phyloP scores from a whole-genome alignment of 2,888 invertebrate genomes.

The Lepidochrysops patricia region DNA sequence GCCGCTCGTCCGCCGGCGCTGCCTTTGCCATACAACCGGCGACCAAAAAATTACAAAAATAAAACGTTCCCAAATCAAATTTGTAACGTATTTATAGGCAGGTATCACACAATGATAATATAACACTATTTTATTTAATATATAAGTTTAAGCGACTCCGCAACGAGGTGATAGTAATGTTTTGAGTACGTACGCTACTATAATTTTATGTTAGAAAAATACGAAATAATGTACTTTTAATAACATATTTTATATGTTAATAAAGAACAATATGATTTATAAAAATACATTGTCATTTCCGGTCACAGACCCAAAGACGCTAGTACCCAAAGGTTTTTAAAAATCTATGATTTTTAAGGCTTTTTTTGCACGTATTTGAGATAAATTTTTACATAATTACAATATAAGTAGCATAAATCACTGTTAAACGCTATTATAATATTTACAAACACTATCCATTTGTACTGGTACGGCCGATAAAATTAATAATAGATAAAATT shows the following conservation, averaged over 20 bases:
- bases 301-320: slow-evolving; percentile 57
- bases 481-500: slow-evolving; percentile 43
- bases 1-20: not conserved
- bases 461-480: slow-evolving; percentile 70
- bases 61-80: slow-evolving; percentile 59
- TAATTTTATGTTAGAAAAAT: slow-evolving; percentile 67
- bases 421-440: slow-evolving; percentile 55
- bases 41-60: slow-evolving; percentile 37
- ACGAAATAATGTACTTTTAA: slow-evolving; percentile 72
- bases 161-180: slow-evolving; percentile 57
- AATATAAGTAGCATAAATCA: slow-evolving; percentile 63
- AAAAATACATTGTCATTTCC: slow-evolving; percentile 68
- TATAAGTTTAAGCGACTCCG: slow-evolving; percentile 49
- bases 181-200: slow-evolving; percentile 57
- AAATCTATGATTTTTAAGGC: slow-evolving; percentile 74
- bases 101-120: slow-evolving; percentile 37
- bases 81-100: slow-evolving; percentile 47
- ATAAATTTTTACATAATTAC: slow-evolving; percentile 64
- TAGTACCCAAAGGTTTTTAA: slow-evolving; percentile 67
- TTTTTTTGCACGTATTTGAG: slow-evolving; percentile 65
- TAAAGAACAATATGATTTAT: slow-evolving; percentile 72
- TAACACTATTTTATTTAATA: slow-evolving; percentile 34
- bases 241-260: slow-evolving; percentile 73
- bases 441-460: slow-evolving; percentile 61
- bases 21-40: slow-evolving; percentile 16